Base-by-base conservation (phyloP, 2,113 vertebrate genomes). In the Peromyscus californicus region DNA sequence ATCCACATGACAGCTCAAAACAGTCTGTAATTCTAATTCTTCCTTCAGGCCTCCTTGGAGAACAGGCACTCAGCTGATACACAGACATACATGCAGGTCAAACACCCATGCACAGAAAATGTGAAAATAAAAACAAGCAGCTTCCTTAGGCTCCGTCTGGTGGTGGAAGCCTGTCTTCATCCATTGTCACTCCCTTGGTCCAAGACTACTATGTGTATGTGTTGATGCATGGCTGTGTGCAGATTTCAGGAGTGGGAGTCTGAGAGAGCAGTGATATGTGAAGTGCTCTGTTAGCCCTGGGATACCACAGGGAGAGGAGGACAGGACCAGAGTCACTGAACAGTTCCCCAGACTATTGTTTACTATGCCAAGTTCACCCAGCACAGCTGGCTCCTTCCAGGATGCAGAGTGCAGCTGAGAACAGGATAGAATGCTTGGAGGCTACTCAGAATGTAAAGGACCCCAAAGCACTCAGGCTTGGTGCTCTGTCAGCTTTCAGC, bases 271-370 rank as follows among this genome's bases (percentile, higher is more conserved):
- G 1, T 67, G 45, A 36, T 54, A 10, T 65, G 76, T 9, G 42
- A 10, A 59, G 45, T 31, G 86, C 74, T 59, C 26, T 12, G 5
- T 45, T 63, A 48, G 29, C 80, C 45, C 78, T 0, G 4, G 54
- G 0, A n/a, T 54, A 22, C 36, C 22, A 7, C 7, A 1, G 2
- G 2, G 22, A 6, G 24, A 7, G 36, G n/a, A 70, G 36, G 42
- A 45, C n/a, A 72, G 86, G 48, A 39, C 5, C 67, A n/a, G 21
- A 70, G 33, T 69, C 65, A 70, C 33, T 16, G 48, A 51, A 54
- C 33, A 51, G 21, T 13, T 88, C 45, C 48, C 21, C 48, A 57
- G 85, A n/a, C 21, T 9, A 21, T 36, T 26, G 67, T 51, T 54
- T n/a, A 57, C 48, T 88, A 33, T n/a, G 79, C 86, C 0, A 7